phyloP scores from a whole-genome alignment of 2,888 invertebrate species.

The Xanthia togata region DNA sequence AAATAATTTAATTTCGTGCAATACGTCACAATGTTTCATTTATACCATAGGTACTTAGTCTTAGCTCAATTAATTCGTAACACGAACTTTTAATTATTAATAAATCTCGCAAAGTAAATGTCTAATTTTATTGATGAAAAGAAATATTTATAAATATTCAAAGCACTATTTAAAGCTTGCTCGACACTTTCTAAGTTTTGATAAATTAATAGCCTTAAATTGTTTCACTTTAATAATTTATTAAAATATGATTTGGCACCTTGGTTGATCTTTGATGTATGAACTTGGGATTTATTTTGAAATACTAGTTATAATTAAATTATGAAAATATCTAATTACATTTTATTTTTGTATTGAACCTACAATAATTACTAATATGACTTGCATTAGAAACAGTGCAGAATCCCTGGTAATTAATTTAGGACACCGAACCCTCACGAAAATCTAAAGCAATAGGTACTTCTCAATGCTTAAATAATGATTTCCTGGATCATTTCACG shows the following conservation, averaged over 20 bases:
- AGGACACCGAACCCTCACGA: neutral
- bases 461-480: constrained; percentile 73
- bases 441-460: constrained; percentile 51
- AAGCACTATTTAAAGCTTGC: neutral
- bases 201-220: neutral
- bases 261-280: neutral
- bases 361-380: neutral
- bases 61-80: constrained; percentile 27
- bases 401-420: neutral
- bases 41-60: constrained; percentile 11
- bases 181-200: neutral
- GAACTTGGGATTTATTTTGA: neutral
- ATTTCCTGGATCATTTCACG: constrained; percentile 74
- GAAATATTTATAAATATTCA: neutral
- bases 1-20: constrained; percentile 25
- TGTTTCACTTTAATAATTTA: neutral
- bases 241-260: neutral
- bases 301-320: neutral
- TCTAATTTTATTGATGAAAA: constrained; percentile 7
- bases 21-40: constrained; percentile 22
- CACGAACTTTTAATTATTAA: constrained; percentile 21
- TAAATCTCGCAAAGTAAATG: neutral
- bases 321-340: neutral
- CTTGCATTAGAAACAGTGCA: neutral
- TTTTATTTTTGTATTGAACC: neutral